Conservation (phyloP, 1,140 invertebrate species). For the Asbolus verrucosus region DNA sequence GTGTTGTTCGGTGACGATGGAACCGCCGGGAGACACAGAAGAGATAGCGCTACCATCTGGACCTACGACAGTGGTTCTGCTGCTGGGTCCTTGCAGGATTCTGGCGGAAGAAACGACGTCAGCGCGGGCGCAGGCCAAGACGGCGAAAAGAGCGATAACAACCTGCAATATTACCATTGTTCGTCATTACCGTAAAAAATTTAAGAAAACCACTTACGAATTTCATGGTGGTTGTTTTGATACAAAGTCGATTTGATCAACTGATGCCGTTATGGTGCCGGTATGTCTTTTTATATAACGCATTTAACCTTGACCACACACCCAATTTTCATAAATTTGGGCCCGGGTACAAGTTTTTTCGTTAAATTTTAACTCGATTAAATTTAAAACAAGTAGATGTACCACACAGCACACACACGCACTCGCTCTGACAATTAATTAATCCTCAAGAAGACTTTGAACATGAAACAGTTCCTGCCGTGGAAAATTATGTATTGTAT, state of each 20-base stretch:
- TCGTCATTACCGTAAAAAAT: not conserved
- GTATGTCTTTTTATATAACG: conserved; percentile 23
- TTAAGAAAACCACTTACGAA: conserved; percentile 49
- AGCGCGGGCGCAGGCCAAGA: conserved; percentile 54
- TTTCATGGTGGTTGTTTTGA: conserved; percentile 46
- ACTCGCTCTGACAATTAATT: too few species aligned
- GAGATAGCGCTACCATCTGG: conserved; percentile 57
- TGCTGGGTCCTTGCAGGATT: conserved; percentile 56
- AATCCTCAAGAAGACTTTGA: too few species aligned
- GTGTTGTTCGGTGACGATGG: conserved; percentile 52
- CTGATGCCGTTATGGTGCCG: conserved; percentile 33
- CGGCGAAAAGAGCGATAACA: conserved; percentile 50
- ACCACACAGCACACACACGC: too few species aligned
- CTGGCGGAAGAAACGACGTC: too few species aligned
- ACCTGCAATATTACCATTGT: conserved; percentile 31
- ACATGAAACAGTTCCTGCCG: too few species aligned
- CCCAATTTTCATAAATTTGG: conserved; percentile 16
- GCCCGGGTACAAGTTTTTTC: conserved; percentile 21
- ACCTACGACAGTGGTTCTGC: conserved; percentile 54
- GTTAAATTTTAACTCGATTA: conserved; percentile 18
- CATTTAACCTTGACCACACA: conserved; percentile 16
- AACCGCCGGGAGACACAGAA: conserved; percentile 54
- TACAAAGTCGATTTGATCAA: conserved; percentile 35
- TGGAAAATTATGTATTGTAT: too few species aligned
- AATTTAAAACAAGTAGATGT: conserved; percentile 24